Conservation (phyloP, 2,797 vertebrate species). For the Darevskia nairensis region DNA sequence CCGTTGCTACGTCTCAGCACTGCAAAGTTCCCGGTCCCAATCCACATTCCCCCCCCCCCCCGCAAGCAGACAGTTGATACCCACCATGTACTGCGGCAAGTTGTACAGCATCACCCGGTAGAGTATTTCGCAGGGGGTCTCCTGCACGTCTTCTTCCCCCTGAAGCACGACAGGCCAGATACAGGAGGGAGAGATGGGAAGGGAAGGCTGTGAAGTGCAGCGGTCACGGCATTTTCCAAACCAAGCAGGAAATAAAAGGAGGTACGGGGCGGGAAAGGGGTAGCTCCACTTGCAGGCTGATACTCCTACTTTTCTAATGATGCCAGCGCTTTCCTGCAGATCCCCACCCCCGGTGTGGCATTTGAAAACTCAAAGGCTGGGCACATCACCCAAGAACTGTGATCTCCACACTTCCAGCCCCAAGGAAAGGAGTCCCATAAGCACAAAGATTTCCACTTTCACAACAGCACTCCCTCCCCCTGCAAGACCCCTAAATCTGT, state of each 20-base stretch:
- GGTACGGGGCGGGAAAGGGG: too few species aligned
- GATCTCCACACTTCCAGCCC: background rate
- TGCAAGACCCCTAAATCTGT: too few species aligned
- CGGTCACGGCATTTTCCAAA: too few species aligned
- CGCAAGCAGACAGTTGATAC: rapidly evolving
- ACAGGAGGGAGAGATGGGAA: background rate
- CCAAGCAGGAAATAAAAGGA: too few species aligned
- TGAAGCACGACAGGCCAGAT: constrained; percentile 50
- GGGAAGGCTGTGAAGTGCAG: rapidly evolving
- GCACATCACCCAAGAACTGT: background rate
- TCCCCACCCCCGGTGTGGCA: too few species aligned
- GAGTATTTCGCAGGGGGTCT: constrained; percentile 89
- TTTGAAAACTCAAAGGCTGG: background rate
- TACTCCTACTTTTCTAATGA: background rate
- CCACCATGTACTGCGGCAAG: constrained; percentile 97
- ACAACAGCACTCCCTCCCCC: too few species aligned
- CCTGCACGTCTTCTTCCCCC: constrained; percentile 95
- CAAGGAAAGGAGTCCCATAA: background rate
- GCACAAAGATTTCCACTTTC: too few species aligned
- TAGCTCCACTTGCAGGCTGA: background rate
- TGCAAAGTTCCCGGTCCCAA: background rate
- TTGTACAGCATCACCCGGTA: constrained; percentile 94
- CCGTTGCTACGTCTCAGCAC: background rate
- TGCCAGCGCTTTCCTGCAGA: background rate
- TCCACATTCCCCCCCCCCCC: background rate